Percentiles rank a stretch among this genome's conserved stretches.
phyloP scores from a whole-genome alignment of 2,888 invertebrate species.

The Lycia hirtaria region DNA sequence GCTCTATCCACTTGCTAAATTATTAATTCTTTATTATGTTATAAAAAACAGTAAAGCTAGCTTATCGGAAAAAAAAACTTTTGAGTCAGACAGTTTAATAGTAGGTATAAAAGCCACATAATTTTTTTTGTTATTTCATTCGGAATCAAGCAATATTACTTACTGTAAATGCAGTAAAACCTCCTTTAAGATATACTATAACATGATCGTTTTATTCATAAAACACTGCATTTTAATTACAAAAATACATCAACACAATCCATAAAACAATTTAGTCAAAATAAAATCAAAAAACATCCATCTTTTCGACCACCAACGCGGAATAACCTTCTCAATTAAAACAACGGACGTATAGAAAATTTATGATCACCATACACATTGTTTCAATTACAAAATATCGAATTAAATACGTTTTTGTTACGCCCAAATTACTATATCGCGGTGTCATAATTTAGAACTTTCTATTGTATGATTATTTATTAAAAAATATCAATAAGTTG shows the following conservation, averaged over 20 bases:
- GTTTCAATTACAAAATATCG: conserved; percentile 80
- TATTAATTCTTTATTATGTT: conserved; percentile 3
- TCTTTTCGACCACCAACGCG: conserved; percentile 73
- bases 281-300: conserved; percentile 61
- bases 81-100: too few relatives aligned
- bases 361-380: conserved; percentile 73
- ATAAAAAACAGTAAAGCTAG: conserved; percentile 1
- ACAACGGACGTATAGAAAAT: conserved; percentile 63
- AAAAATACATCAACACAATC: not conserved
- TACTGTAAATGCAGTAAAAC: too few relatives aligned
- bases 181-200: too few relatives aligned
- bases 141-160: too few relatives aligned
- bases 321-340: conserved; percentile 66
- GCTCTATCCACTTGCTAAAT: conserved; percentile 25
- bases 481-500: conserved; percentile 72
- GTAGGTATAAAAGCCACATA: too few relatives aligned
- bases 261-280: conserved; percentile 18
- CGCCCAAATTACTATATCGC: conserved; percentile 80
- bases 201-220: not conserved
- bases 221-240: conserved; percentile 10
- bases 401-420: conserved; percentile 72
- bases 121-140: too few relatives aligned
- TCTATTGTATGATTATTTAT: conserved; percentile 75
- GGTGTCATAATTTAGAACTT: conserved; percentile 69
- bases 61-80: conserved; percentile 1